Conservation (phyloP, 2,797 vertebrate species). For the Sciurus vulgaris region DNA sequence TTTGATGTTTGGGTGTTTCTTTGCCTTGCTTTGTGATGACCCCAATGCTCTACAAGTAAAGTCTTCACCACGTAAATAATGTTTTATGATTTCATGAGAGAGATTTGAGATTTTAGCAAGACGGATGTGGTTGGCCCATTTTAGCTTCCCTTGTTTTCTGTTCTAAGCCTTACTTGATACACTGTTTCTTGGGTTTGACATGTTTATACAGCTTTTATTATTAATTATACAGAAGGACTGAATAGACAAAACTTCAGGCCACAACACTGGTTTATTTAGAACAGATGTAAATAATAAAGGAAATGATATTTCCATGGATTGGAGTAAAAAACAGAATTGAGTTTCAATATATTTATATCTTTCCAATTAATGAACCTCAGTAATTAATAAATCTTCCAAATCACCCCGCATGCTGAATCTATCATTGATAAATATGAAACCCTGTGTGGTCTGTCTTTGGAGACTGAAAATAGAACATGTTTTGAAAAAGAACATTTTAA, state of each 20-base stretch:
- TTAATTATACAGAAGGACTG: background rate
- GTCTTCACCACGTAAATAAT: background rate
- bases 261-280: background rate
- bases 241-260: background rate
- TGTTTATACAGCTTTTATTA: background rate
- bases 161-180: background rate
- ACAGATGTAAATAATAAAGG: background rate
- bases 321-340: background rate
- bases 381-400: slow-evolving; percentile 25
- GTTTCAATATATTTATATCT: background rate
- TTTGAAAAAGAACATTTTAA: slow-evolving; percentile 7
- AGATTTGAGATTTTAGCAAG: background rate
- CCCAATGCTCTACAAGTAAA: background rate
- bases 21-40: background rate
- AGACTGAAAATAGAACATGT: background rate
- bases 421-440: background rate
- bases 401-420: background rate
- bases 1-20: background rate
- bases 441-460: background rate
- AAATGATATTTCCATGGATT: background rate
- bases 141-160: background rate
- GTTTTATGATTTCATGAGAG: background rate
- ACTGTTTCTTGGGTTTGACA: background rate
- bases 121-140: background rate
- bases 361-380: background rate